Conservation (phyloP, 1,140 invertebrate genomes). For the Vollenhovia emeryi region DNA sequence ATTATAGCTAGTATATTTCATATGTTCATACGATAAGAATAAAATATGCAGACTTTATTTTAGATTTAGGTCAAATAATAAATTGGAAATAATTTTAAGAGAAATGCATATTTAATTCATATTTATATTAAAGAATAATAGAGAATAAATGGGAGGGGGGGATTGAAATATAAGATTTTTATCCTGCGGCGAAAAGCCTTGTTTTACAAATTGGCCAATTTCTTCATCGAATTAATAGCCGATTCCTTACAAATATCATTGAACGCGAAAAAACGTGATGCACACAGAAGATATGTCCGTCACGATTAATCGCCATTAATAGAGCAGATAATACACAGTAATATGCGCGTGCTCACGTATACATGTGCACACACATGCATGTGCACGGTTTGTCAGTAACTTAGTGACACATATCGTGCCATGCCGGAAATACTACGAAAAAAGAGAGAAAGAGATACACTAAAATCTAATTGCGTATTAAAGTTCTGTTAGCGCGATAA, state of each 20-base stretch:
- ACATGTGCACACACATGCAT: background rate
- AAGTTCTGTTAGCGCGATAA: background rate
- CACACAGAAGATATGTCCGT: constrained; percentile 38
- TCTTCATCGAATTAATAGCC: background rate
- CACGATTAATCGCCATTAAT: constrained; percentile 64
- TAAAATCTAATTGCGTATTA: background rate
- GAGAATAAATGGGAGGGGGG: too few relatives aligned
- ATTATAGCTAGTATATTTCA: background rate
- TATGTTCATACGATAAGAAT: background rate
- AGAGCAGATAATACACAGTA: constrained; percentile 60
- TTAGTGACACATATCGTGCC: background rate
- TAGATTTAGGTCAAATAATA: background rate
- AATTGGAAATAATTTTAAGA: background rate
- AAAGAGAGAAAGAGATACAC: background rate
- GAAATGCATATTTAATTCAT: constrained; percentile 3
- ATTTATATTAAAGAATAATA: background rate
- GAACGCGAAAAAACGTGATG: background rate
- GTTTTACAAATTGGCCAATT: background rate
- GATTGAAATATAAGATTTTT: background rate
- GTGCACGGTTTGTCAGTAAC: background rate
- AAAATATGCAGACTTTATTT: background rate
- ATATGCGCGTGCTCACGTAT: constrained; percentile 25
- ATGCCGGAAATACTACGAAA: background rate
- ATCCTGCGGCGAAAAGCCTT: background rate
- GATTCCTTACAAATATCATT: constrained; percentile 29